Conservation (phyloP, 2,888 invertebrate species). For the Torymus aiolomorphi region DNA sequence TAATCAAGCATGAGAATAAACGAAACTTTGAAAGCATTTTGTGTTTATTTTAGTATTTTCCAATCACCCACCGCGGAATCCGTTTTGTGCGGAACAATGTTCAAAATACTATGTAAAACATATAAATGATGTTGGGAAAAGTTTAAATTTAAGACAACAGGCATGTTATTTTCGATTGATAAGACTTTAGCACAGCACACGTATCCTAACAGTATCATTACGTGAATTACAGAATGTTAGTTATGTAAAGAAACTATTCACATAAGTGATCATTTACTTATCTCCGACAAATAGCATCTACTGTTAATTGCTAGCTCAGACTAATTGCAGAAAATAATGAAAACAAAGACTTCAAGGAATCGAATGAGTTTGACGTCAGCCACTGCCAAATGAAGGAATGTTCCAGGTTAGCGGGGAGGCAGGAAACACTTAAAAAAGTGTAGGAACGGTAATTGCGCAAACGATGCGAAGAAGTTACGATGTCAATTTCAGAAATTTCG, state of each 20-base stretch:
- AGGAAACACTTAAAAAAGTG: slow-evolving; percentile 41
- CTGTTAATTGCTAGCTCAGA: background rate
- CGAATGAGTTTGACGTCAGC: slow-evolving; percentile 57
- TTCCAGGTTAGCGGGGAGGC: background rate
- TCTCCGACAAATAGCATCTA: background rate
- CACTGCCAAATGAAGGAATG: slow-evolving; percentile 32
- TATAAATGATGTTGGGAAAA: too few relatives aligned
- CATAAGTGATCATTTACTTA: slow-evolving; percentile 7
- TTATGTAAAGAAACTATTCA: background rate
- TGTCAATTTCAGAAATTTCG: slow-evolving; percentile 48
- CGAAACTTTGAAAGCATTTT: too few relatives aligned
- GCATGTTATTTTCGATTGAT: too few relatives aligned
- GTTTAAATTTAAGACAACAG: too few relatives aligned
- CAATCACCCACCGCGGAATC: too few relatives aligned
- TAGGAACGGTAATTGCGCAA: slow-evolving; percentile 48
- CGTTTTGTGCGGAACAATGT: too few relatives aligned
- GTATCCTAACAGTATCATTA: too few relatives aligned
- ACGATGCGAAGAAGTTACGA: slow-evolving; percentile 43
- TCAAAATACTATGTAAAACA: too few relatives aligned
- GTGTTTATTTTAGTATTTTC: too few relatives aligned
- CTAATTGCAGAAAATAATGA: slow-evolving; percentile 17
- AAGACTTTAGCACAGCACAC: too few relatives aligned
- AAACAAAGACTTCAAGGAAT: slow-evolving; percentile 56
- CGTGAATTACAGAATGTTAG: too few relatives aligned
- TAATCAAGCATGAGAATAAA: too few relatives aligned